Percentiles rank a stretch among this genome's conserved stretches.
Evolutionary conservation across 2,888 invertebrate species (phyloP).

Genomic region (Elysia crispata): DNA sequence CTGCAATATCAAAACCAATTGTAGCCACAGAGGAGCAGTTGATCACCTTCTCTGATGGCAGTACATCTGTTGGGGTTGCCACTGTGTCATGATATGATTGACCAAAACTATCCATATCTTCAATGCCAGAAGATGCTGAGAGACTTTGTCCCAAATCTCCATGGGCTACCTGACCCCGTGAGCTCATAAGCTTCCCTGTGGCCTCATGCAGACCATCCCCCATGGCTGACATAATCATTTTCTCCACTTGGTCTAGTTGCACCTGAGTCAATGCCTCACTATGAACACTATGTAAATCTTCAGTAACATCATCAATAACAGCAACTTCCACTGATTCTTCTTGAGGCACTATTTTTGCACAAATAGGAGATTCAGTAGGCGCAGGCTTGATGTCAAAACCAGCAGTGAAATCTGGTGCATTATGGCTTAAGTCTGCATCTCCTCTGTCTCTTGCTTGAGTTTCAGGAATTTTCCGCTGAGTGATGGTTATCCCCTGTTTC

Average conservation of each 20-base stretch:
- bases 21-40: too few relatives aligned
- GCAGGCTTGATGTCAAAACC: neutral
- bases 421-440: constrained; percentile 30
- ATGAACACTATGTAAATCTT: neutral
- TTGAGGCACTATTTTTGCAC: too few relatives aligned
- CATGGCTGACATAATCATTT: constrained; percentile 12
- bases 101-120: neutral
- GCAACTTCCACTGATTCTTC: too few relatives aligned
- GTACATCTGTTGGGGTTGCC: neutral
- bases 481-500: constrained; percentile 23
- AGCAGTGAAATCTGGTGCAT: constrained; percentile 5
- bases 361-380: too few relatives aligned
- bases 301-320: too few relatives aligned
- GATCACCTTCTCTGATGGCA: neutral
- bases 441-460: constrained; percentile 34
- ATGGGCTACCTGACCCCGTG: neutral
- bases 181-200: neutral
- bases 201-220: constrained; percentile 33
- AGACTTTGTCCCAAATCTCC: neutral
- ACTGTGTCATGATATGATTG: neutral
- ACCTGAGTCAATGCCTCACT: neutral
- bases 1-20: too few relatives aligned
- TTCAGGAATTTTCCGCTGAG: constrained; percentile 42
- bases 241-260: constrained; percentile 16
- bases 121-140: neutral